Conservation (phyloP, 2,113 vertebrate genomes). For the Bubo blakistoni region DNA sequence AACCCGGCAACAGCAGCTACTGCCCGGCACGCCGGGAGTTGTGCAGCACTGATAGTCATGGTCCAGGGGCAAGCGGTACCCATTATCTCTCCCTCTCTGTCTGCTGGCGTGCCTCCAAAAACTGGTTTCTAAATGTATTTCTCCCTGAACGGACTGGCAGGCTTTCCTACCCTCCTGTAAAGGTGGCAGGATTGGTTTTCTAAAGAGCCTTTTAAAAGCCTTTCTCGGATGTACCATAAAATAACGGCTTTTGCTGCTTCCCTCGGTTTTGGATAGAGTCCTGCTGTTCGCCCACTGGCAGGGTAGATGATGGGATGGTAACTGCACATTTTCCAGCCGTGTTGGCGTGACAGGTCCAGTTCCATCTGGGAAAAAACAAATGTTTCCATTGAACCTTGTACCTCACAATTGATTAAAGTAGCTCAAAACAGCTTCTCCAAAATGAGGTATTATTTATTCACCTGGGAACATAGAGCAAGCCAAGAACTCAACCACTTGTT, state of each 20-base stretch:
- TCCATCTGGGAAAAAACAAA: neutral
- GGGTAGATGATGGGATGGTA: neutral
- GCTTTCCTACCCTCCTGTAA: neutral
- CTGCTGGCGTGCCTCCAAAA: neutral
- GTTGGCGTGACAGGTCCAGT: neutral
- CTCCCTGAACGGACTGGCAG: neutral
- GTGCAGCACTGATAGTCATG: neutral
- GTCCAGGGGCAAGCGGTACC: neutral
- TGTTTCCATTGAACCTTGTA: neutral
- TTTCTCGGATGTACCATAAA: neutral
- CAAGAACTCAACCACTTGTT: neutral
- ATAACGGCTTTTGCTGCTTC: neutral
- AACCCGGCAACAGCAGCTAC: neutral
- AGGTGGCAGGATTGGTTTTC: neutral
- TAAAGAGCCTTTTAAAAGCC: neutral
- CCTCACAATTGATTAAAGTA: neutral
- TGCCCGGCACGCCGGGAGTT: rapidly evolving
- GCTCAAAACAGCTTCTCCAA: neutral
- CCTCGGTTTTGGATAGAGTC: neutral
- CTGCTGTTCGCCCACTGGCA: rapidly evolving
- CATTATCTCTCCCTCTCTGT: neutral
- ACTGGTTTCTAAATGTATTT: neutral
- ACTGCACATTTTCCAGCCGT: neutral
- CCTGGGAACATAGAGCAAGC: neutral
- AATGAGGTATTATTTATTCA: neutral